Conservation (phyloP, 1,140 invertebrate species). For the Macrotrachela quadricornifera region DNA sequence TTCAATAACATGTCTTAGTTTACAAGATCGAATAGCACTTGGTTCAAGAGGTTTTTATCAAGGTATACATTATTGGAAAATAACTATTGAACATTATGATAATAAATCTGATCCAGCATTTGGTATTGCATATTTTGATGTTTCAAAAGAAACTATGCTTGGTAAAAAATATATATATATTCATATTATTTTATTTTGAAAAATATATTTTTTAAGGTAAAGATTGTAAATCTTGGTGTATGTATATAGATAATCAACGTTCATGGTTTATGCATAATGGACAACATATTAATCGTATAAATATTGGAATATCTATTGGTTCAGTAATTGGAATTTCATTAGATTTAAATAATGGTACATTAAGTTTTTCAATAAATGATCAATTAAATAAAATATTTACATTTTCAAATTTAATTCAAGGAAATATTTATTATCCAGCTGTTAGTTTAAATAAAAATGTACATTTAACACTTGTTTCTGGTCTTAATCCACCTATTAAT, state of each 20-base stretch:
- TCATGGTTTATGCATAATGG: conserved; percentile 83
- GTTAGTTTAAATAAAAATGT: conserved; percentile 86
- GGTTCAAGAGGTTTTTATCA: conserved; percentile 80
- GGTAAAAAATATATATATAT: conserved; percentile 47
- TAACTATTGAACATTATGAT: conserved; percentile 71
- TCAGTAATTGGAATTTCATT: conserved; percentile 73
- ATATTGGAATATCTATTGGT: conserved; percentile 63
- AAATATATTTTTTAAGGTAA: no score
- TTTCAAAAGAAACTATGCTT: conserved; percentile 72
- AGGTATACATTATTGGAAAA: conserved; percentile 89
- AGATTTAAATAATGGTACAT: conserved; percentile 64
- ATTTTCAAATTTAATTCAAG: conserved; percentile 22
- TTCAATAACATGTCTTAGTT: conserved; percentile 57
- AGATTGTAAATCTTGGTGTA: conserved; percentile 89
- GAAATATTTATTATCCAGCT: conserved; percentile 82
- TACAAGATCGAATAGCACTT: conserved; percentile 73
- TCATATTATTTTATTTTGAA: no score
- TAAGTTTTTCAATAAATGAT: conserved; percentile 83
- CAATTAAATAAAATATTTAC: conserved; percentile 43
- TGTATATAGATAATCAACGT: conserved; percentile 85
- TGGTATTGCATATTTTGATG: conserved; percentile 72
- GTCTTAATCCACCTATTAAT: conserved; percentile 63
- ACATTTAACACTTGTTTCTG: conserved; percentile 71
- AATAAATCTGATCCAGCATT: conserved; percentile 86
- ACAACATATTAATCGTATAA: conserved; percentile 62